Evolutionary conservation across 2,888 invertebrate species (phyloP).

Genomic region (Pammene aurita): DNA sequence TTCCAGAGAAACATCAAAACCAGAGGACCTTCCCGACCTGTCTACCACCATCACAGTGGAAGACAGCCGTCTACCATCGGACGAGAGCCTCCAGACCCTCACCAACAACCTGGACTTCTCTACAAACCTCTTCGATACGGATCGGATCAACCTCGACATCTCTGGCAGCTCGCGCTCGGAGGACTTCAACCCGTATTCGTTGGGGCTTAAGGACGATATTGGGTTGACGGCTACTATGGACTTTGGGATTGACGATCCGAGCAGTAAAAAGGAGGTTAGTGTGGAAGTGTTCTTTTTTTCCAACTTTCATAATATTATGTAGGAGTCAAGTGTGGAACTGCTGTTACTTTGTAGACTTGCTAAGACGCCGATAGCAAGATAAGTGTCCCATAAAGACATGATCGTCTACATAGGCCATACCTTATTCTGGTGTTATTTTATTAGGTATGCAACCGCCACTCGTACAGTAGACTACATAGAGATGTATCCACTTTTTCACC

Average conservation of each 20-base stretch:
- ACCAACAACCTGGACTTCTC: constrained; percentile 65
- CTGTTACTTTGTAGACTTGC: background rate
- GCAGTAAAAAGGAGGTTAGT: constrained; percentile 43
- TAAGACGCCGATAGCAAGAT: no score
- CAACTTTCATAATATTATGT: no score
- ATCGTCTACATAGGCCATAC: no score
- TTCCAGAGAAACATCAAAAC: constrained; percentile 19
- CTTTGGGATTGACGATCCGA: constrained; percentile 22
- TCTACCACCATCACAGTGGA: constrained; percentile 51
- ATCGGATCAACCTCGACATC: constrained; percentile 63
- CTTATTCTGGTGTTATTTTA: no score
- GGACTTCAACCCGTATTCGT: constrained; percentile 57
- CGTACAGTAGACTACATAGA: no score
- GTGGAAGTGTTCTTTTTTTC: background rate
- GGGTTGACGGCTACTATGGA: constrained; percentile 41
- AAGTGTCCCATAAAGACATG: no score
- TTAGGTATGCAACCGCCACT: no score
- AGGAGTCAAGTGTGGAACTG: no score
- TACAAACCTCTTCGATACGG: constrained; percentile 65
- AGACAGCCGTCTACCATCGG: constrained; percentile 63
- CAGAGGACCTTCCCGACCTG: constrained; percentile 34
- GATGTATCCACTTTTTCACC: no score
- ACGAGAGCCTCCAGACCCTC: constrained; percentile 69
- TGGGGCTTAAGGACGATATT: constrained; percentile 54
- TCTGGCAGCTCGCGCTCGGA: constrained; percentile 61